Evolutionary conservation across 2,797 vertebrate species (phyloP).

Genomic region (Microctenopoma steveboyesi): DNA sequence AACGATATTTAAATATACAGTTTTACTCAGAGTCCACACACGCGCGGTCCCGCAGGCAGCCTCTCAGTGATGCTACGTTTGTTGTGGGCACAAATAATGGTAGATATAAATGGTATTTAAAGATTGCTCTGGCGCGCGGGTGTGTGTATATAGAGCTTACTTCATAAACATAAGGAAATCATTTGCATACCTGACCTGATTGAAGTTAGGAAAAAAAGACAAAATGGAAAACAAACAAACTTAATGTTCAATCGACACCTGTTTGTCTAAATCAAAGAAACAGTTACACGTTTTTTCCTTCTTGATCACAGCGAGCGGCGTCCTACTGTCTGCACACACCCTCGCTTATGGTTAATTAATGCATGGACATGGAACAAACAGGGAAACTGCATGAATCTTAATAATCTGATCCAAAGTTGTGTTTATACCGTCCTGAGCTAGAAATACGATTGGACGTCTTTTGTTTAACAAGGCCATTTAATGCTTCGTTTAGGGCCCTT

Average conservation of each 20-base stretch:
- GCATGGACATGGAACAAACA: too few species aligned
- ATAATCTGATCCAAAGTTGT: too few species aligned
- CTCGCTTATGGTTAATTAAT: too few species aligned
- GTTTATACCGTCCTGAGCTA: too few species aligned
- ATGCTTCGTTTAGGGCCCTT: too few species aligned
- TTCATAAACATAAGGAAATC: slow-evolving; percentile 37
- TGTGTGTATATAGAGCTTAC: slow-evolving; percentile 23
- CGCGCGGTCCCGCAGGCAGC: slow-evolving; percentile 19
- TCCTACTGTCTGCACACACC: too few species aligned
- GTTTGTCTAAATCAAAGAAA: slow-evolving; percentile 10
- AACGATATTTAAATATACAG: slow-evolving; percentile 9
- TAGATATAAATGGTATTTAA: slow-evolving; percentile 59
- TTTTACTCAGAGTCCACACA: slow-evolving; percentile 1
- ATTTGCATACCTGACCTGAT: slow-evolving; percentile 51
- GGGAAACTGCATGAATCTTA: too few species aligned
- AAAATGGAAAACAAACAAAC: slow-evolving; percentile 32
- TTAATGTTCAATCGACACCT: slow-evolving; percentile 28
- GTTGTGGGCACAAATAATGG: slow-evolving; percentile 15
- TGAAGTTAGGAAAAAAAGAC: slow-evolving; percentile 23
- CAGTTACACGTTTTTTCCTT: slow-evolving; percentile 9
- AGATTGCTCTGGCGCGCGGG: slow-evolving; percentile 16
- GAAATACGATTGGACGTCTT: too few species aligned
- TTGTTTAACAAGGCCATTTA: too few species aligned
- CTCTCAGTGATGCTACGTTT: slow-evolving; percentile 21
- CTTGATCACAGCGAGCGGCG: background rate